Percentiles rank a stretch among this genome's conserved stretches.
Evolutionary conservation across 2,113 vertebrate species (phyloP).

Genomic region (Bubo bubo): DNA sequence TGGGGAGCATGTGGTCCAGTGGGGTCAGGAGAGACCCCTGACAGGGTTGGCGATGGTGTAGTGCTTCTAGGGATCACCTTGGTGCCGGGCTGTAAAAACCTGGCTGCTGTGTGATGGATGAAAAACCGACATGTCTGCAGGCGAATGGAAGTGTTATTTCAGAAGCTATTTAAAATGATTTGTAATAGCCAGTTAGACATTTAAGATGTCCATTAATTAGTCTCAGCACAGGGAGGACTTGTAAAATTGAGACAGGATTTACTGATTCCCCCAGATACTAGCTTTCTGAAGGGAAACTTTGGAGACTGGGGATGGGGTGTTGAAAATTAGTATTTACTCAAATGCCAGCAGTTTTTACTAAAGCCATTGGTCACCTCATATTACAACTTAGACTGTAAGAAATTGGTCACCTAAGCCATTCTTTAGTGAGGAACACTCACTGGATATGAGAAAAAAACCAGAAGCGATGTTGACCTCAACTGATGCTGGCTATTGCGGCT

Average conservation of each 20-base stretch:
- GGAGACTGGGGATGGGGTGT: not conserved
- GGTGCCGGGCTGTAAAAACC: not conserved
- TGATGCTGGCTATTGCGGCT: fast-evolving
- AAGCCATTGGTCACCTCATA: not conserved
- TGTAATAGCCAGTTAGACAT: not conserved
- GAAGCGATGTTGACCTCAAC: not conserved
- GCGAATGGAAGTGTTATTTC: not conserved
- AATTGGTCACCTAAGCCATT: not conserved
- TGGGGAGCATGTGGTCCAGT: fast-evolving
- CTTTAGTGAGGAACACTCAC: not conserved
- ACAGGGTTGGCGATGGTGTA: fast-evolving
- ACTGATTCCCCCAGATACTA: not conserved
- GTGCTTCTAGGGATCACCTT: not conserved
- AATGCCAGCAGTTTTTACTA: not conserved
- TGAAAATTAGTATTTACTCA: not conserved
- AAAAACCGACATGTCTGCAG: not conserved
- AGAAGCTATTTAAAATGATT: constrained; percentile 36
- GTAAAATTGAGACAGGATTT: constrained; percentile 29
- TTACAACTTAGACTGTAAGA: not conserved
- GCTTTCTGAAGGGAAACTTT: not conserved
- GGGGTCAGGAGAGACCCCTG: not conserved
- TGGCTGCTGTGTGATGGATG: not conserved
- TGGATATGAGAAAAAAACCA: not conserved
- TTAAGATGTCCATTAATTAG: constrained; percentile 36
- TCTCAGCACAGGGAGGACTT: not conserved